Base-by-base conservation (phyloP, 2,797 vertebrate species). In the Hybognathus amarus region DNA sequence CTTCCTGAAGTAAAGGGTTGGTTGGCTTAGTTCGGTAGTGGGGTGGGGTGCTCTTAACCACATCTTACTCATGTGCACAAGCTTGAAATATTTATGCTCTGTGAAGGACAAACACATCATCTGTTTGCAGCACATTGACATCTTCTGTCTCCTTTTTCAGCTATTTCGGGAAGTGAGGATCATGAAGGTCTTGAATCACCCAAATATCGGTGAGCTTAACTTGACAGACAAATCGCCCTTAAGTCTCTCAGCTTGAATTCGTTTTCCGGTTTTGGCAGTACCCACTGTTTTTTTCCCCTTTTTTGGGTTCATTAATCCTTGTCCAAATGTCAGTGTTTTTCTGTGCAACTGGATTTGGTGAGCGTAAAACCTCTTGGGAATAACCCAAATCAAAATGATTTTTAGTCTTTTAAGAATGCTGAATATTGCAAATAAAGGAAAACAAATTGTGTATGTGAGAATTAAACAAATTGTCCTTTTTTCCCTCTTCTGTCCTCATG, bases 111-210 rank as follows among this genome's bases (percentile, higher is more conserved):
- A 64, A 50, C 22, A 56, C 40, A 77, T 77, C 27, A 71, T 79
- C 12, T 67, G 80, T 84, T 84, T 85, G 70, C 75, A 67, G 8
- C 61, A 83, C 68, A 82, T 87, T 74, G 75, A 84, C 42, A 71
- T 61, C 47, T 64, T 80, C 24, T 83, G 40, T 86, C 52, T 85
- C 80, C 30, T 2, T 85, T 83, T 78, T 4, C 91, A 97, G 97
- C 94, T 98, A 75, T 97, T 96, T 92, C 94, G 97, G 87, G 97
- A 98, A 94, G 96, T 98, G 88, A 96, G 97, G 85, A 98, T 98
- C 90, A 98, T 98, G 97, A 98, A 98, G 89, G 96, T 95, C 22
- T 94, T 98, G 47, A 97, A 97, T 91, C 97, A 98, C 88, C 97
- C 97, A 83, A 98, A 98, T 90, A 98, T 98, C 0, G 97, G 97